Base-by-base conservation (phyloP, 35 echinoderm and acorn worm genomes). In the Eucidaris tribuloides region DNA sequence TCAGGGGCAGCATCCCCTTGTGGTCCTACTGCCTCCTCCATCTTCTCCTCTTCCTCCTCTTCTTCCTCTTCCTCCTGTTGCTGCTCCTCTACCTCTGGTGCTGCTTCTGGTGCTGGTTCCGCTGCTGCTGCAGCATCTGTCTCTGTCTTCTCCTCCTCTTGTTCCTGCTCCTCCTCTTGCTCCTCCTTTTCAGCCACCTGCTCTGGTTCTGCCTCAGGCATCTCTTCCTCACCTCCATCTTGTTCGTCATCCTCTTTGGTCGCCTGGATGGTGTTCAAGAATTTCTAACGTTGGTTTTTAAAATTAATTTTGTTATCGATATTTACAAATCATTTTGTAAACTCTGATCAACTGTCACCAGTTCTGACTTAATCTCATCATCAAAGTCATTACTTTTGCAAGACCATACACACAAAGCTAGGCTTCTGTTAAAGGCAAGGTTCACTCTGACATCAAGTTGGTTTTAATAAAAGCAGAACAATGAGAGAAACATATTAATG, bases 31-130 rank as follows among this genome's bases (percentile, higher is more conserved):
- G 3, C 68, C 38, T 44, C 68, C 24, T 74, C 68, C 35, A 34
- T 30, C 64, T 68, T 68, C 65, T 74, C 68, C 68, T 74, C 68
- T 44, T 44, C 34, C 68, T 74, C 25, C 34, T 74, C 28, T 44
- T 74, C 68, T 38, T 38, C 13, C 24, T 33, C 28, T 35, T 33
- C 68, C 24, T 33, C 14, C 68, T 74, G 35, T 2, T 74, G 33
- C 14, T 72, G 33, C 40, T 37, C 14, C 15, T 33, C 3, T 36
- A 36, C 65, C 32, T 71, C 30, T 38, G 9, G 6, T 38, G 65
- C 33, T 60, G 22, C 57, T 60, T 60, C 68, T 38, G n/a, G n/a
- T n/a, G n/a, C n/a, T n/a, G n/a, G n/a, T n/a, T n/a, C 68, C 28
- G 30, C 61, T 13, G 37, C 25, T 34, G 13, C 61, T 19, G 30